phyloP scores from a whole-genome alignment of 2,888 invertebrate species.

The Cremastinae sp. region DNA sequence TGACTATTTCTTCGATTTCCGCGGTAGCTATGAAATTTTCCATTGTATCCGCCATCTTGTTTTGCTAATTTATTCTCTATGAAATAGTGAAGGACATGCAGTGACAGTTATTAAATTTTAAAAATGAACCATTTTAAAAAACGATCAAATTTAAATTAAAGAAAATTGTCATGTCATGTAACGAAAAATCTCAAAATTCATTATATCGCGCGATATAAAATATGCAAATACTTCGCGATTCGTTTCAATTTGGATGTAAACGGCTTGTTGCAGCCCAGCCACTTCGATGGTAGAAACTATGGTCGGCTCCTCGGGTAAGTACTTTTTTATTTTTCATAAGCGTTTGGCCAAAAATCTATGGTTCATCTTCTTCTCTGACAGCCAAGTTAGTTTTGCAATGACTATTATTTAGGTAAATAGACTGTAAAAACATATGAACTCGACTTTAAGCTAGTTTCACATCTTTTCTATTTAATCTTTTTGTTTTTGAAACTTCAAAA shows the following conservation, averaged over 20 bases:
- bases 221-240: too few species aligned
- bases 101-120: too few species aligned
- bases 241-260: too few species aligned
- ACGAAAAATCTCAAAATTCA: too few species aligned
- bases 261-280: background rate
- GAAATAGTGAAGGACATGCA: background rate
- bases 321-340: constrained; percentile 21
- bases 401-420: background rate
- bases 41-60: constrained; percentile 8
- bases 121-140: too few species aligned
- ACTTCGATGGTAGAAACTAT: too few species aligned
- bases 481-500: constrained; percentile 14
- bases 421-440: constrained; percentile 30
- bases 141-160: too few species aligned
- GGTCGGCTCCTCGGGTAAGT: too few species aligned
- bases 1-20: background rate
- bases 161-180: too few species aligned
- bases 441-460: constrained; percentile 44
- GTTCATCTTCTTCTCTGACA: constrained; percentile 9
- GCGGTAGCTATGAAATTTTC: background rate
- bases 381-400: constrained; percentile 5
- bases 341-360: background rate
- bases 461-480: constrained; percentile 4
- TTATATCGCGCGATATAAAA: too few species aligned
- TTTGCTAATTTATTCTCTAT: background rate